phyloP scores from a whole-genome alignment of 2,797 vertebrate genomes.

The Coendou prehensilis region DNA sequence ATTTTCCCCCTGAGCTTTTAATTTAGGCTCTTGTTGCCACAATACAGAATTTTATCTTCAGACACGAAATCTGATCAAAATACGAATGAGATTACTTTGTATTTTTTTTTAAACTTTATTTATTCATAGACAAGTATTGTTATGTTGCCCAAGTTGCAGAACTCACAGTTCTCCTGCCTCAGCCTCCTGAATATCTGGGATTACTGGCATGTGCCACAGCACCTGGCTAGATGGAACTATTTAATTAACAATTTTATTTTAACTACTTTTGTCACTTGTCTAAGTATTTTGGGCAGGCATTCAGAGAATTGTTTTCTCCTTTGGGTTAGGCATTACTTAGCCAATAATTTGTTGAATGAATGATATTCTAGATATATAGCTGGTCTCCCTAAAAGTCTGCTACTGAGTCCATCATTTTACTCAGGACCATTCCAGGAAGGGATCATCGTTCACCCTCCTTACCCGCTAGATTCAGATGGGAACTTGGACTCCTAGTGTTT shows the following conservation, averaged over 20 bases:
- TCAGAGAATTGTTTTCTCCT: background rate
- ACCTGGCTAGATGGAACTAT: background rate
- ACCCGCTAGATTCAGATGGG: background rate
- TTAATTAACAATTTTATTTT: conserved; percentile 30
- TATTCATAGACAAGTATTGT: background rate
- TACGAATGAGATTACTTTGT: background rate
- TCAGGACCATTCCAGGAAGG: background rate
- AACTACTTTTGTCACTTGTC: background rate
- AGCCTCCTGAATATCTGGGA: background rate
- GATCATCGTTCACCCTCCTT: background rate
- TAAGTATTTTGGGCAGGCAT: background rate
- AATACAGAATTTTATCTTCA: background rate
- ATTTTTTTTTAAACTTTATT: background rate
- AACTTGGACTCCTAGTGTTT: background rate
- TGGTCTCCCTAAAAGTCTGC: background rate
- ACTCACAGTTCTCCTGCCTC: background rate
- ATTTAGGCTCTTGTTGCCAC: background rate
- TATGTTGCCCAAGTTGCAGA: background rate
- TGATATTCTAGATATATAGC: background rate
- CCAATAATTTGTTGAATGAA: background rate
- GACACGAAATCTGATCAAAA: conserved; percentile 19
- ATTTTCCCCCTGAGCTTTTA: background rate
- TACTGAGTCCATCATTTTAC: background rate
- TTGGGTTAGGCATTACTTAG: background rate
- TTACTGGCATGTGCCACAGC: background rate